Base-by-base conservation (phyloP, 2,888 invertebrate species). In the Brenthis ino region DNA sequence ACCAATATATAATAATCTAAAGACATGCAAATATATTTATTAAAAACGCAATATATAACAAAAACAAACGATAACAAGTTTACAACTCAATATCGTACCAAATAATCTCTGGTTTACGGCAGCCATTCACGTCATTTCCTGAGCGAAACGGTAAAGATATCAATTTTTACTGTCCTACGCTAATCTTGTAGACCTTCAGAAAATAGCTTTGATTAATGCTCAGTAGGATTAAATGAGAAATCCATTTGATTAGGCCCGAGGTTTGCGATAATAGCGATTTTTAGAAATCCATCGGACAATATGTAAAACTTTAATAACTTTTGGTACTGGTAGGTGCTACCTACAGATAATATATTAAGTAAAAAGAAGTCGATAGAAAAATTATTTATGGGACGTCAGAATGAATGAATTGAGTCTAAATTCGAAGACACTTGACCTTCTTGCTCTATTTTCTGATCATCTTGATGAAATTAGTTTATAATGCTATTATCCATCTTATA, bases 121-220 rank as follows among this genome's bases (percentile, higher is more conserved):
- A 14, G 4, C n/a, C 11, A 8, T 43, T 43, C 37, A 71, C 72
- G 74, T 74, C 66, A 73, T 61, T 72, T 70, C 72, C 68, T 61
- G 16, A 68, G 58, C 67, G 28, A 57, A 71, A 71, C 72, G 58
- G 72, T 78, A 79, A 74, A 78, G 80, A 80, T 79, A 78, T 75
- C 67, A 57, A 70, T 72, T 72, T 79, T 79, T 80, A 80, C 73
- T 71, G 74, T 64, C 68, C 69, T 69, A 72, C 66, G 75, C 71
- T 79, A 76, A 82, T 83, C 83, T 79, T 57, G 63, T 70, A 79
- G 84, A 86, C 88, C 86, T 89, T 87, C 85, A 75, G 79, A 82
- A 82, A 82, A 84, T 74, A 80, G 81, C 85, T 85, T 85, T 89
- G 88, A 89, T 91, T 91, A 87, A 88, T 85, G 84, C 82, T 72